phyloP scores from a whole-genome alignment of 2,888 invertebrate genomes.

The Protophormia terraenovae region DNA sequence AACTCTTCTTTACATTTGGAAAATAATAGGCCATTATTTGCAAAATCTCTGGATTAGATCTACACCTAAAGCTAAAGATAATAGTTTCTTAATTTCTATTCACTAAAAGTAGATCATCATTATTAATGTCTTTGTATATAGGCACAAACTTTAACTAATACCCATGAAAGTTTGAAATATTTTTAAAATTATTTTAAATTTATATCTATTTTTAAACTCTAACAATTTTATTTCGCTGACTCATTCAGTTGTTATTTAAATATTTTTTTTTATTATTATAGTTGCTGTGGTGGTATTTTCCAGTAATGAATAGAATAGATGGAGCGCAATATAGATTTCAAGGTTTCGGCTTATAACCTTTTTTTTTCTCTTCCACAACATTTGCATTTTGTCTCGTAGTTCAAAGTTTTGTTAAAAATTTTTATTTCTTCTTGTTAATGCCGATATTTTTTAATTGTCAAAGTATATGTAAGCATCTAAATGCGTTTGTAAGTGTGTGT shows the following conservation, averaged over 20 bases:
- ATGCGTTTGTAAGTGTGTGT: not conserved
- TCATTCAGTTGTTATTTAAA: constrained; percentile 60
- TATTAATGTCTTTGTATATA: not conserved
- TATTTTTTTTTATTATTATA: constrained; percentile 1
- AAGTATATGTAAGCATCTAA: not conserved
- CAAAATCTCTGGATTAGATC: not conserved
- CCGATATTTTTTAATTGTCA: constrained; percentile 18
- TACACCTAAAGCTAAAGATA: not conserved
- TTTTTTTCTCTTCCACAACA: constrained; percentile 32
- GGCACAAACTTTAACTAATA: not conserved
- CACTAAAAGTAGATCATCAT: not conserved
- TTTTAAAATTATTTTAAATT: not conserved
- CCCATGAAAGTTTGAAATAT: constrained; percentile 20
- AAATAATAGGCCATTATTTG: constrained; percentile 1
- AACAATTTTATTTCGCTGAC: constrained; percentile 37
- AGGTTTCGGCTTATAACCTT: constrained; percentile 68
- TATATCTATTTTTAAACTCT: not conserved
- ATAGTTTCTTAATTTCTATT: constrained; percentile 1
- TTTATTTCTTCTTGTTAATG: constrained; percentile 19
- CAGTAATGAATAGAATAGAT: constrained; percentile 43
- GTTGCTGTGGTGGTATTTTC: not conserved
- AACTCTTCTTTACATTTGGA: too few species aligned
- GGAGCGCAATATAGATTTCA: constrained; percentile 57
- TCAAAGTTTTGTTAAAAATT: constrained; percentile 52
- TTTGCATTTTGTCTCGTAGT: constrained; percentile 54